Percentiles rank a stretch among this genome's conserved stretches.
Evolutionary conservation across 1,140 invertebrate genomes (phyloP).

Genomic region (Linepithema humile): DNA sequence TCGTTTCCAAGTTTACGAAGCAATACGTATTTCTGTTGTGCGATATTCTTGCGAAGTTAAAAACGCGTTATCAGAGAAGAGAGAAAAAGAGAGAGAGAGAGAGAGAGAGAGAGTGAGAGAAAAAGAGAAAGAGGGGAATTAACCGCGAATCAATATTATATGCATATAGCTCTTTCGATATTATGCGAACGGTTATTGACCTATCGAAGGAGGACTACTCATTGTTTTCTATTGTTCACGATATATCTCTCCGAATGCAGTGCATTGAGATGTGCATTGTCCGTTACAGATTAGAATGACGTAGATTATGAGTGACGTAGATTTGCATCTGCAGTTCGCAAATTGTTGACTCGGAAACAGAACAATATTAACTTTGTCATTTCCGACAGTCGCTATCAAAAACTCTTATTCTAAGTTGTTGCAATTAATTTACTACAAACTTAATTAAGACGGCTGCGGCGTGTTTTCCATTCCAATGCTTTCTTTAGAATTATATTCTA

Average conservation of each 20-base stretch:
- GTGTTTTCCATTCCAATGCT: background rate
- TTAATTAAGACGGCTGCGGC: background rate
- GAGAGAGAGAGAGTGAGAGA: too few species aligned
- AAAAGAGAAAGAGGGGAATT: too few species aligned
- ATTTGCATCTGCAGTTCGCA: background rate
- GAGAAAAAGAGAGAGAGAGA: too few species aligned
- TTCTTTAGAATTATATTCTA: background rate
- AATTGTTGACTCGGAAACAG: background rate
- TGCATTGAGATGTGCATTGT: background rate
- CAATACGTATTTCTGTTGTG: background rate
- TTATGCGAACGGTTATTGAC: slow-evolving; percentile 48
- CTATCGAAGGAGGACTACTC: background rate
- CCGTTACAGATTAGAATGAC: background rate
- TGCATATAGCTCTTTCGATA: slow-evolving; percentile 14
- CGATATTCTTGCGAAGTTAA: slow-evolving; percentile 30
- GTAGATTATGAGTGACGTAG: background rate
- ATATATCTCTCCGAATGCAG: background rate
- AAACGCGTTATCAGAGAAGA: slow-evolving; percentile 24
- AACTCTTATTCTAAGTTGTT: background rate
- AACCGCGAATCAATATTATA: slow-evolving; percentile 41
- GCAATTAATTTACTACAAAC: background rate
- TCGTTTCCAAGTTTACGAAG: background rate
- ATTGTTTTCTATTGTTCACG: slow-evolving; percentile 14
- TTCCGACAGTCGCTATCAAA: background rate
- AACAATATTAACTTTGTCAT: background rate